Evolutionary conservation across 2,113 vertebrate genomes (phyloP).

Genomic region (Xiphophorus maculatus): DNA sequence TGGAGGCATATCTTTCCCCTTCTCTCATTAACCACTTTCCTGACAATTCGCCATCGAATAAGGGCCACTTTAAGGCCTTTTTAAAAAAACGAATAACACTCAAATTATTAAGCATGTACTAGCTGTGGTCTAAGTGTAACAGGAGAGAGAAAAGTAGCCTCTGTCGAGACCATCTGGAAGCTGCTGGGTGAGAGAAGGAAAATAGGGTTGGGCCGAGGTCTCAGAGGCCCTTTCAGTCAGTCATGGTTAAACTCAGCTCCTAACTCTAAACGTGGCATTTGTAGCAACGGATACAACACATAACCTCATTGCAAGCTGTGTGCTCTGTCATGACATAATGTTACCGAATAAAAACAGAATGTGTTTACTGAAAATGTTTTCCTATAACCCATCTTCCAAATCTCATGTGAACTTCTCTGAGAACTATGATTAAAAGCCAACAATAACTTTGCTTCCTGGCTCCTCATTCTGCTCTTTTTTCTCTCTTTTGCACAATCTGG

Average conservation of each 20-base stretch:
- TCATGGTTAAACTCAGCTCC: background rate
- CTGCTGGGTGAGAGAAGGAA: background rate
- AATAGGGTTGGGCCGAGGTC: conserved; percentile 35
- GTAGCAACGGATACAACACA: background rate
- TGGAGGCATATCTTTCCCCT: too few species aligned
- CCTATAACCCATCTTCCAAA: background rate
- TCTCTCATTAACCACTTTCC: too few species aligned
- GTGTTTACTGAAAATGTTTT: conserved; percentile 10
- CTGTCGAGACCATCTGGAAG: conserved; percentile 44
- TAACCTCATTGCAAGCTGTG: background rate
- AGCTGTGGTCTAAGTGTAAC: background rate
- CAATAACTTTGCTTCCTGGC: conserved; percentile 22
- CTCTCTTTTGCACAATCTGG: conserved; percentile 25
- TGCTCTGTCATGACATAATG: background rate
- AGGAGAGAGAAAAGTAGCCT: conserved; percentile 39
- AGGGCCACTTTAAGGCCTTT: too few species aligned
- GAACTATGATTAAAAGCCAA: conserved; percentile 22
- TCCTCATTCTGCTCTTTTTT: conserved; percentile 8
- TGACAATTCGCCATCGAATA: too few species aligned
- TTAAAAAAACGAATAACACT: background rate
- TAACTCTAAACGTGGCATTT: conserved; percentile 4
- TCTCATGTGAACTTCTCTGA: conserved; percentile 2
- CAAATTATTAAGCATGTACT: background rate
- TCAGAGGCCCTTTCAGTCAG: conserved; percentile 43
- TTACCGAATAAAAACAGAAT: conserved; percentile 12